Base-by-base conservation (phyloP, 2,888 invertebrate genomes). In the Auanema sp. region DNA sequence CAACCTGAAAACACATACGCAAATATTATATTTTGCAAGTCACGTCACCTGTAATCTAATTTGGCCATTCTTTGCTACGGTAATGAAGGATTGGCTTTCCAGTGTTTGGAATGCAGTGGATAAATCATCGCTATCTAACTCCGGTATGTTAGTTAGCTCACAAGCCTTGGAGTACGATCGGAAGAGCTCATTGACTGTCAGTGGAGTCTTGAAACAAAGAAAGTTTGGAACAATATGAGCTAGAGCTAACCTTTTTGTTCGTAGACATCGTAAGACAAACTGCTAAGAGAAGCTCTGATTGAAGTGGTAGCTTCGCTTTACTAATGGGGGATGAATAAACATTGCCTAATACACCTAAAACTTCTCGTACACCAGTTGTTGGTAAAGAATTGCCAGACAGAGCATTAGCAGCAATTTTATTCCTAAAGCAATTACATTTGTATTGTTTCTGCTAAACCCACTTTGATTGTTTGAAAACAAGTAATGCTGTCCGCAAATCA, bases 401-500 rank as follows among this genome's bases (percentile, higher is more conserved):
- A 55, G 41, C 16, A 55, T 14, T 23, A 11, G 16, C 16, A n/a
- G 25, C 16, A 33, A 25, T 55, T 33, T 33, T 33, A 8, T 33
- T 33, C 33, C 33, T 33, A 33, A 3, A 33, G 8, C 33, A 33
- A 33, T 33, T 33, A 33, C 4, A 8, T 33, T 33, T 33, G 8
- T 8, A 33, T 33, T 33, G 0, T 23, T 47, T 11, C 5, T 8
- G 8, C 11, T 47, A 2, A 33, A 43, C 56, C 47, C 12, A 69
- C 69, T 85, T 79, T 24, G 74, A 70, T 53, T 77, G 73, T 23
- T 73, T 72, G 72, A 93, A 93, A 66, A 96, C 91, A 83, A 96
- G 94, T 62, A 98, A 85, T 0, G 97, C 97, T 83, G 92, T 89
- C 59, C 98, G 88, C 77, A 94, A 90, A 84, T 98, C 98, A 0